These are phyloP conservation scores for Pseudorasbora parva DNA, from an alignment of 2,113 vertebrate genomes.

Conservation along the genomic window DNA sequence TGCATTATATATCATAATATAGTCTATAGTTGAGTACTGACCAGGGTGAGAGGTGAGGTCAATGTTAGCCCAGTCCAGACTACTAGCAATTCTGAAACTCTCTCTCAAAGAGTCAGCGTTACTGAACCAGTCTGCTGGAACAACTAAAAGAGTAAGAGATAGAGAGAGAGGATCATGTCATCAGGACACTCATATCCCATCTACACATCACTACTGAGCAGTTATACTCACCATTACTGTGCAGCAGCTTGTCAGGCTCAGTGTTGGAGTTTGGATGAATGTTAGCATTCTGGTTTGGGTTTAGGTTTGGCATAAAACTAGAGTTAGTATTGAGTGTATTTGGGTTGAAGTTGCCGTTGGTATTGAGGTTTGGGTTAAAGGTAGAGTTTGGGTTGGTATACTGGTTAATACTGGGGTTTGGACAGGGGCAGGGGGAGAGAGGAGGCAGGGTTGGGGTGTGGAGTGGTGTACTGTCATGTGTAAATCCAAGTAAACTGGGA, in stretches of 20 bases:
- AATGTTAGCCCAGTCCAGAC: slow-evolving; percentile 94
- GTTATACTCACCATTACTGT: slow-evolving; percentile 54
- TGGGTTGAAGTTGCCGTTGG: slow-evolving; percentile 16
- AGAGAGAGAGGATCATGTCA: slow-evolving; percentile 9
- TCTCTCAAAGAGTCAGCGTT: slow-evolving; percentile 92
- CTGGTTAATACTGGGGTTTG: slow-evolving; percentile 40
- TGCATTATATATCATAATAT: too few species aligned
- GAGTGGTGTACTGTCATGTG: slow-evolving; percentile 77
- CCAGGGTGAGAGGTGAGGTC: slow-evolving; percentile 93
- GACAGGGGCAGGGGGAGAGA: slow-evolving; percentile 69
- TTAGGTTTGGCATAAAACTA: slow-evolving; percentile 29
- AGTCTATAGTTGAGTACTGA: slow-evolving; percentile 64
- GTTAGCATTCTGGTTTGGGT: slow-evolving; percentile 23
- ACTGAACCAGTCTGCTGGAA: slow-evolving; percentile 92
- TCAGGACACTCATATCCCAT: background rate
- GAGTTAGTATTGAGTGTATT: slow-evolving; percentile 27
- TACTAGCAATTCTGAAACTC: slow-evolving; percentile 94
- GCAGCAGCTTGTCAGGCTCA: slow-evolving; percentile 49
- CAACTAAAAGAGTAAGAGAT: slow-evolving; percentile 68
- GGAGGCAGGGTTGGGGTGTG: slow-evolving; percentile 87
- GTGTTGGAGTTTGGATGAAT: slow-evolving; percentile 54
- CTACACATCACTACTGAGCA: background rate
- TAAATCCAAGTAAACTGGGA: slow-evolving; percentile 67
- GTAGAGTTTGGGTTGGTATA: slow-evolving; percentile 48
- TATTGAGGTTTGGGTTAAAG: slow-evolving; percentile 1